Conservation (phyloP, 2,113 vertebrate species). For the Cettia cetti region DNA sequence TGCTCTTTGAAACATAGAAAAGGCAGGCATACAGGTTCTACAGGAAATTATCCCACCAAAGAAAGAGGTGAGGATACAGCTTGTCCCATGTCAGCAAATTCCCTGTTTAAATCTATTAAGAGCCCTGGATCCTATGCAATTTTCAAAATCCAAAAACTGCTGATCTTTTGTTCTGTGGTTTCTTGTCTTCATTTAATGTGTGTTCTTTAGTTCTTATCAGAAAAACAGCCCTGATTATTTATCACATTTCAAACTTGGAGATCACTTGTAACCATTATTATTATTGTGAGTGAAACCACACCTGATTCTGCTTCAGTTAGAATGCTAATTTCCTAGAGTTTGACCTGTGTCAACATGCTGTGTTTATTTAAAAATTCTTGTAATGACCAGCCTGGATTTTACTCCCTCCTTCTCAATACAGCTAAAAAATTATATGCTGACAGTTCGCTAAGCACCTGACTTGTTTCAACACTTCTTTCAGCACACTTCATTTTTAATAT, state of each 20-base stretch:
- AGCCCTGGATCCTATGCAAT: accelerated
- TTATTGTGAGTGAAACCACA: background rate
- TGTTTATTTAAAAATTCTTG: background rate
- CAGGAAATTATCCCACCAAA: background rate
- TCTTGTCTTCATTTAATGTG: background rate
- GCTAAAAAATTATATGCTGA: background rate
- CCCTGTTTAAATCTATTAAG: background rate
- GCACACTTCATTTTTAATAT: constrained; percentile 12
- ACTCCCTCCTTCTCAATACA: background rate
- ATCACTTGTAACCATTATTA: background rate
- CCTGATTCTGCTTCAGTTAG: background rate
- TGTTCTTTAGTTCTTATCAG: background rate
- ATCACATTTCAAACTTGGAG: background rate
- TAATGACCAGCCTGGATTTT: background rate
- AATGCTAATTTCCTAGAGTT: background rate
- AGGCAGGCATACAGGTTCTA: background rate
- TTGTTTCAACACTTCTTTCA: background rate
- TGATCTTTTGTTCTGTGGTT: background rate
- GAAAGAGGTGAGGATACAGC: background rate
- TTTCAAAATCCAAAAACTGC: background rate
- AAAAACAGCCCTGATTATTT: background rate
- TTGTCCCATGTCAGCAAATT: background rate
- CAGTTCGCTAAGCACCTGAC: background rate
- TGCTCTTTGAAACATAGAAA: background rate
- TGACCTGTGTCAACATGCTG: accelerated